These are phyloP conservation scores for Dasysyrphus albostriatus DNA, from an alignment of 2,888 invertebrate species.

Conservation along the genomic window DNA sequence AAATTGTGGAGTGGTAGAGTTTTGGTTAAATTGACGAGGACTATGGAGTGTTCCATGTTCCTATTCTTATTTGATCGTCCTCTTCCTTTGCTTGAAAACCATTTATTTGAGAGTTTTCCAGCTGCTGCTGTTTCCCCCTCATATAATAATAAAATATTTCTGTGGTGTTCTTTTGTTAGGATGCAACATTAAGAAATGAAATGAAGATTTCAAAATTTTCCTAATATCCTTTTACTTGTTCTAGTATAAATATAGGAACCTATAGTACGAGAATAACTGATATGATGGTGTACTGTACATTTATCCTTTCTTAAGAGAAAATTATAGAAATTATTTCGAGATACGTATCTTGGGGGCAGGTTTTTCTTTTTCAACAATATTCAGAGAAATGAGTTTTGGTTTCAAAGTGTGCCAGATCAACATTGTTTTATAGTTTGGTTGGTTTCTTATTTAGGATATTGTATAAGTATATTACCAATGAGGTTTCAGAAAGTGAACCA, in stretches of 20 bases:
- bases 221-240: slow-evolving; percentile 56
- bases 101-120: slow-evolving; percentile 51
- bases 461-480: background rate
- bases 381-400: slow-evolving; percentile 21
- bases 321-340: slow-evolving; percentile 38
- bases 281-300: background rate
- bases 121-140: slow-evolving; percentile 31
- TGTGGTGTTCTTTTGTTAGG: slow-evolving; percentile 43
- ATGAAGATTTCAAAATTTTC: slow-evolving; percentile 69
- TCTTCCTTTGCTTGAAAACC: background rate
- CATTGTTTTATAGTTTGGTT: background rate
- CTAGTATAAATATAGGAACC: slow-evolving; percentile 20
- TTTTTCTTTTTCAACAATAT: slow-evolving; percentile 20
- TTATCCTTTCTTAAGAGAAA: background rate
- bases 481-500: background rate
- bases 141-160: background rate
- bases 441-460: background rate
- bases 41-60: slow-evolving; percentile 6
- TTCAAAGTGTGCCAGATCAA: slow-evolving; percentile 12
- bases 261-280: background rate
- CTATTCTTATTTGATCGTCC: background rate
- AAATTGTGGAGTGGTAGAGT: slow-evolving; percentile 3
- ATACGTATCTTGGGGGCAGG: slow-evolving; percentile 15
- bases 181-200: slow-evolving; percentile 59
- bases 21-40: slow-evolving; percentile 46